Conservation (phyloP, 2,113 vertebrate species). For the Microcebus griseorufus region DNA sequence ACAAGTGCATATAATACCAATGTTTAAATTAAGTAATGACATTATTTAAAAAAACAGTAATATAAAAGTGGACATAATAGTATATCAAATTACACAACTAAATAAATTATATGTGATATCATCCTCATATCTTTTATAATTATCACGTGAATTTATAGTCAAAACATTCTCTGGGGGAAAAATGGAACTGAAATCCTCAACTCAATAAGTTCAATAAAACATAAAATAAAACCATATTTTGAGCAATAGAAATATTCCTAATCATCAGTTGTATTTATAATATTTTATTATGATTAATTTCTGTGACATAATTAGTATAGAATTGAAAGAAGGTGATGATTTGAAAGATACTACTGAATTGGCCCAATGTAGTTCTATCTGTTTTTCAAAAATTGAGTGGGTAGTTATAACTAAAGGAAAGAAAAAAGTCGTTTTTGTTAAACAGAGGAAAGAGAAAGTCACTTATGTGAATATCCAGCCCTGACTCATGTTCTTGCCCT, state of each 20-base stretch:
- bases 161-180: background rate
- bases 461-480: no score
- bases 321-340: background rate
- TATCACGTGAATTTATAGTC: background rate
- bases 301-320: background rate
- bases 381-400: background rate
- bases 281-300: background rate
- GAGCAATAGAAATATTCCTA: background rate
- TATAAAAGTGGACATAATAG: background rate
- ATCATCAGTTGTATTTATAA: background rate
- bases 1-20: background rate
- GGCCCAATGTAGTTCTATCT: background rate
- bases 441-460: background rate
- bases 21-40: slow-evolving; percentile 27
- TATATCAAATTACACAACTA: background rate
- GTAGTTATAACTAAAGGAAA: background rate
- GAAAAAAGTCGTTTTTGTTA: background rate
- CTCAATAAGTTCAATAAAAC: background rate
- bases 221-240: background rate
- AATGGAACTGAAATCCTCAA: background rate
- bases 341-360: background rate
- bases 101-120: background rate
- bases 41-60: background rate
- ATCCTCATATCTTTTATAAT: background rate
- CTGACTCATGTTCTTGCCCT: background rate